Base-by-base conservation (phyloP, 2,797 vertebrate genomes). In the Varecia variegata region DNA sequence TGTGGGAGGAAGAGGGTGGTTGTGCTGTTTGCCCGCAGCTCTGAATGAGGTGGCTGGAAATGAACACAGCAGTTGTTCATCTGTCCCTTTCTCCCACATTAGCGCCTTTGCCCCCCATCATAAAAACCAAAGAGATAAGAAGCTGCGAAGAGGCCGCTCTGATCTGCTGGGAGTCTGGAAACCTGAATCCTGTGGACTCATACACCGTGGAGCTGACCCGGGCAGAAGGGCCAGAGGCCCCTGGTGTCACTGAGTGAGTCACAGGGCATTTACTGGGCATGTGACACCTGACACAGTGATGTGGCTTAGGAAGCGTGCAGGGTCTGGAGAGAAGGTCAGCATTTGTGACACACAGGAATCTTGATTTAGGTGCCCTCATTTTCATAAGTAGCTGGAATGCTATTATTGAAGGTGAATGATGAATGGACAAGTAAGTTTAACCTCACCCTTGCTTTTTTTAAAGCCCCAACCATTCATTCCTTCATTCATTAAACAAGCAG, bases 131-230 rank as follows among this genome's bases (percentile, higher is more conserved):
- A 87, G 99, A 98, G 96, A 99, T 99, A 27, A 98, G 87, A 35
- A 99, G 99, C 98, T 99, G 99, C 77, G 98, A 99, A 88, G 99
- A 99, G 1, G 99, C 99, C 0, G 99, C 99, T 0, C 97, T 99
- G 76, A 99, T 99, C 71, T 98, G 99, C 97, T 99, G 99, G 99
- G 99, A 99, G 95, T 99, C 99, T 1, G 99, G 99, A 88, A 99
- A 99, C 98, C 97, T 99, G 90, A 99, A 99, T 88, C 99, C 99
- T 0, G 99, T 99, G 4, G 99, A 99, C 97, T 99, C 99, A 0
- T 99, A 99, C 98, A 99, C 98, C 0, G 98, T 99, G 98, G 99
- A 99, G 98, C 98, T 99, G 97, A 99, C 97, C 80, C 99, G 99
- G 97, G 97, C 97, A 88, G 98, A 98, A 23, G 90, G 97, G 0